Evolutionary conservation across 2,888 invertebrate genomes (phyloP), one percentile per base, ranked within the genome.

Genomic region (Eristalis intricaria): DNA sequence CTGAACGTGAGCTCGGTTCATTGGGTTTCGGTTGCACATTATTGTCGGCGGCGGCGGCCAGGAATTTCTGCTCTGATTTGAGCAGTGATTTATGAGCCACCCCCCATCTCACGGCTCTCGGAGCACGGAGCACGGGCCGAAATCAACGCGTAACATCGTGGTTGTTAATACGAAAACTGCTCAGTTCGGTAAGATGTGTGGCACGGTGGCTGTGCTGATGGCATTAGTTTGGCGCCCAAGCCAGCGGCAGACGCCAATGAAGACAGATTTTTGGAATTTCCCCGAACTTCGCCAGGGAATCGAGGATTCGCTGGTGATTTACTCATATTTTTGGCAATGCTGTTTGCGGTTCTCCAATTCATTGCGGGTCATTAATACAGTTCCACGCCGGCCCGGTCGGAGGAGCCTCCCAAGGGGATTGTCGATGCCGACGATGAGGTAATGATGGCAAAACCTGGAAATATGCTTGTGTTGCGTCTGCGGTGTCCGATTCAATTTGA

Each of bases 1-100:
- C 66, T 56, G 82, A 26, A 83, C 82, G 76, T 83, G 76, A 61
- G 61, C 50, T 65, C 56, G 40, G 70, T 56, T 69, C 66, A 78
- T 74, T 84, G 56, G 69, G 64, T 58, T 66, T 70, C 29, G 35
- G 23, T 19, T 75, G 65, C 71, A 61, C 38, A 43, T 22, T 74
- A 64, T 35, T 74, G 74, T 56, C 74, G 1, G 23, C 65, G 23
- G 2, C 50, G 60, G 26, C 26, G 13, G 13, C 19, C 0, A 2
- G 50, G 0, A 19, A 19, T 50, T 8, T 8, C 8, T 50, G 50
- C 50, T 19, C 50, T 60, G 60, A 60, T 60, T 60, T 60, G 50
- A 19, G 8, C 50, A 35, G 64, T 75, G 81, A 81, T 81, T 81
- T 81, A 81, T 75, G 65, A 64, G 26, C 10, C 64, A 58, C 64